phyloP scores from a whole-genome alignment of 2,888 invertebrate genomes.

The Spodoptera picta region DNA sequence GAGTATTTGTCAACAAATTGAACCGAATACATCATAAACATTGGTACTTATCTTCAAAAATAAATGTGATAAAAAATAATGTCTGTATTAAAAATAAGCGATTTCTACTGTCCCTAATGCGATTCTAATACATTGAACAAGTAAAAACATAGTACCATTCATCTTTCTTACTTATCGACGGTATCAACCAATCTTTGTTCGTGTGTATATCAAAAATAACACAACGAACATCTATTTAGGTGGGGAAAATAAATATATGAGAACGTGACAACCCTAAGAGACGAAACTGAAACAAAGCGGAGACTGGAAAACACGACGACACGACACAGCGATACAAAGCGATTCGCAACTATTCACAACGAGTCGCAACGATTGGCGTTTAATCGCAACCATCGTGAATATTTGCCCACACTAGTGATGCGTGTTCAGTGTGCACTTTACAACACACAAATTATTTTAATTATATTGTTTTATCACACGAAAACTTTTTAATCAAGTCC shows the following conservation, averaged over 20 bases:
- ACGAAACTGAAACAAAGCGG: conserved; percentile 46
- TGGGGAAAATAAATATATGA: not conserved
- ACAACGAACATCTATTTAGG: conserved; percentile 9
- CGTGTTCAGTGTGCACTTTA: not conserved
- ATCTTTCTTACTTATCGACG: too few relatives aligned
- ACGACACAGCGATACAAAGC: conserved; percentile 39
- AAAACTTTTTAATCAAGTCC: not conserved
- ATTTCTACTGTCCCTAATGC: too few relatives aligned
- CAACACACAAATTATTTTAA: too few relatives aligned
- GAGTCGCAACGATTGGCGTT: conserved; percentile 2
- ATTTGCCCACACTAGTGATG: conserved; percentile 10
- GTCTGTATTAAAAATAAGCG: too few relatives aligned
- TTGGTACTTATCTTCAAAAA: too few relatives aligned
- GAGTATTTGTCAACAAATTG: conserved; percentile 7
- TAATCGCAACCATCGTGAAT: conserved; percentile 16
- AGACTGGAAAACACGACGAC: conserved; percentile 33
- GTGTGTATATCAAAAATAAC: not conserved
- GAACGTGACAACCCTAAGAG: conserved; percentile 36
- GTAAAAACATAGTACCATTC: too few relatives aligned
- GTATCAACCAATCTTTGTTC: too few relatives aligned
- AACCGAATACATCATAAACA: not conserved
- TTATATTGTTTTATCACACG: too few relatives aligned
- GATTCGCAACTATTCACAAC: conserved; percentile 9
- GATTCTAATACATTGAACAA: too few relatives aligned
- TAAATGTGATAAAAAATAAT: too few relatives aligned